Base-by-base conservation (phyloP, 2,888 invertebrate species). In the Dicyrtoma fusca region DNA sequence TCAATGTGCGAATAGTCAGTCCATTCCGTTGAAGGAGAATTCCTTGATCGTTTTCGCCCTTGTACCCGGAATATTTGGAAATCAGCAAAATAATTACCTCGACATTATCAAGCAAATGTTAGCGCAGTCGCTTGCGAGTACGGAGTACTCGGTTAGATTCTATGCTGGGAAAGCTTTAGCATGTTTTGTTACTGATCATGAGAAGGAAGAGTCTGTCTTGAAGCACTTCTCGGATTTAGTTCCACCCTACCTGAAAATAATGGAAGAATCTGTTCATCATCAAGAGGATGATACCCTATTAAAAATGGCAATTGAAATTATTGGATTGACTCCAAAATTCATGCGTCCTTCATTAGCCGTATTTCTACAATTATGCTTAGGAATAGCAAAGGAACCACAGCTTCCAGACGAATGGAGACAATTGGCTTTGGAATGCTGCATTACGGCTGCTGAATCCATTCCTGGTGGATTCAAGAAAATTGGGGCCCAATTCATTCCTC, bases 41-140 rank as follows among this genome's bases (percentile, higher is more conserved):
- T 96, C 97, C 51, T 89, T 99, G 70, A 89, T 94, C 80, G 94
- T 99, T 87, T 96, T 99, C 82, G 92, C 95, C 89, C 90, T 94
- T 81, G 95, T 97, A 45, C 98, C 99, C 25, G 94, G 95, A 47
- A 92, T 98, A 69, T 99, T 99, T 87, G 99, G 98, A 49, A 95
- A 94, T 83, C 92, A 95, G 82, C 96, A 98, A 83, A 88, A 89
- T 76, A 91, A 94, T 82, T 95, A 97, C 84, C 84, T 98, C 78
- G 92, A 92, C 81, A 88, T 95, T 45, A 97, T 99, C 81, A 97
- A 97, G 83, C 93, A 95, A 84, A 97, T 97, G 97, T 84, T 97
- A 81, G 88, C 91, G 75, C 91, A 93, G 81, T 91, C 93, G 73
- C 86, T 94, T 74, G 87, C 90, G 77, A 90, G 92, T 71, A 69